Percentiles rank a stretch among this genome's conserved stretches.
phyloP scores from a whole-genome alignment of 2,113 vertebrate species.

The Syngnathoides biaculeatus region DNA sequence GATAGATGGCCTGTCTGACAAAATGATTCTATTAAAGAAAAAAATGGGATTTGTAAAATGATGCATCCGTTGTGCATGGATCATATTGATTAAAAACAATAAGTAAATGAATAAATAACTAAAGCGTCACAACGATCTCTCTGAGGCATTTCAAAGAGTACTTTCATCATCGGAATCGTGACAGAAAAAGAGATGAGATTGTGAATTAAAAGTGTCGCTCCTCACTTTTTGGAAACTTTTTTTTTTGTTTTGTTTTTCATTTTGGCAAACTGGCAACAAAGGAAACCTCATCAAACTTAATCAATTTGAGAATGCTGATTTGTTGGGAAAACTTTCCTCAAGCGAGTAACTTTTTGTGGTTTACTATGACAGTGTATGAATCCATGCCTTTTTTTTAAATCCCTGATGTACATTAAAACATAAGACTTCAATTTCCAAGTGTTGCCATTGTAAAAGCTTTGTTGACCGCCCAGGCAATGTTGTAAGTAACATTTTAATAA shows the following conservation, averaged over 20 bases:
- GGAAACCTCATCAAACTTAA: not conserved
- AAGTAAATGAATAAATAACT: too few species aligned
- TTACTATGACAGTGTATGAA: not conserved
- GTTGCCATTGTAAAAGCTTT: too few species aligned
- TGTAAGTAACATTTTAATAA: too few species aligned
- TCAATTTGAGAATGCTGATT: not conserved
- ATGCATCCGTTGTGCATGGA: slow-evolving; percentile 5
- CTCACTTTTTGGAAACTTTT: not conserved
- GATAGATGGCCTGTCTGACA: slow-evolving; percentile 24
- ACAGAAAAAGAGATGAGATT: not conserved
- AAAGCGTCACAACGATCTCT: not conserved
- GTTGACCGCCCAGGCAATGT: too few species aligned
- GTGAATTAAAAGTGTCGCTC: not conserved
- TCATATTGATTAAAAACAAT: not conserved
- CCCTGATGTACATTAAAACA: too few species aligned
- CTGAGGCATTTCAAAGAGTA: not conserved
- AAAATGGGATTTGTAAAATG: slow-evolving; percentile 24
- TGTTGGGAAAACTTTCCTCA: not conserved
- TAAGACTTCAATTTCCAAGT: too few species aligned
- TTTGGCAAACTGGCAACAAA: not conserved
- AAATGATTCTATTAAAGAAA: slow-evolving; percentile 13
- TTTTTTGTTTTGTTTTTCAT: not conserved
- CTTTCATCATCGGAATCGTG: not conserved
- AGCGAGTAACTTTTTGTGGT: not conserved
- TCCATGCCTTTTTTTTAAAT: not conserved